These are phyloP conservation scores for Tangara arthus DNA, from an alignment of 2,797 vertebrate genomes.

Conservation along the genomic window DNA sequence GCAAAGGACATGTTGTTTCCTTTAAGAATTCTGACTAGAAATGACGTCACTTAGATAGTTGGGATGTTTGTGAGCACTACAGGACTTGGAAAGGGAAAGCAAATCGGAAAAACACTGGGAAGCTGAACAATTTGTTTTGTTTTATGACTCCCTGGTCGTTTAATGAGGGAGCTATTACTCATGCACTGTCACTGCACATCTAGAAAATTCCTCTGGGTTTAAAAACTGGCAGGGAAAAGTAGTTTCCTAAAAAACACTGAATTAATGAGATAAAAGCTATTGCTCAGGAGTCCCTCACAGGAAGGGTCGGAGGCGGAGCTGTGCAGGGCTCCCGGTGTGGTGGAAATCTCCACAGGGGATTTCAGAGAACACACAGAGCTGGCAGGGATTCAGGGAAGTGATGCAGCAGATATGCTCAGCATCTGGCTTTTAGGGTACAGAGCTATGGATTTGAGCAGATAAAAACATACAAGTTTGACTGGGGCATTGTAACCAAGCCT, in stretches of 20 bases:
- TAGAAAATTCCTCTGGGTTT: slow-evolving; percentile 28
- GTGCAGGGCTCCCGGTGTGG: neutral
- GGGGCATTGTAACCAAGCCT: fast-evolving
- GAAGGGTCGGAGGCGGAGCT: neutral
- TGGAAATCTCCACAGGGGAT: neutral
- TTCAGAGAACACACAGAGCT: neutral
- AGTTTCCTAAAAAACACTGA: slow-evolving; percentile 27
- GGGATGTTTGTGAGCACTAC: slow-evolving; percentile 42
- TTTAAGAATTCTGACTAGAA: slow-evolving; percentile 39
- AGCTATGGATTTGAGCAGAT: neutral
- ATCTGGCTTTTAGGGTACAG: neutral
- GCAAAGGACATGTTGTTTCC: slow-evolving; percentile 63
- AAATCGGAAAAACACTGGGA: slow-evolving; percentile 44
- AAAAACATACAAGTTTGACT: neutral
- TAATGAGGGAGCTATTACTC: slow-evolving; percentile 37
- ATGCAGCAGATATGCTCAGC: neutral
- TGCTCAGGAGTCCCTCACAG: slow-evolving; percentile 3
- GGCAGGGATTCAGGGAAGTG: neutral
- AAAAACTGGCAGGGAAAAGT: slow-evolving; percentile 10
- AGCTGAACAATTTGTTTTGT: slow-evolving; percentile 67
- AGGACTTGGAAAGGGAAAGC: slow-evolving; percentile 42
- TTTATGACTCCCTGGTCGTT: slow-evolving; percentile 58
- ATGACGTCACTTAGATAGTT: slow-evolving; percentile 61
- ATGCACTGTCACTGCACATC: slow-evolving; percentile 20
- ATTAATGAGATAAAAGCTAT: slow-evolving; percentile 9